Evolutionary conservation across 2,797 vertebrate species (phyloP).

Genomic region (Amazonetta brasiliensis): DNA sequence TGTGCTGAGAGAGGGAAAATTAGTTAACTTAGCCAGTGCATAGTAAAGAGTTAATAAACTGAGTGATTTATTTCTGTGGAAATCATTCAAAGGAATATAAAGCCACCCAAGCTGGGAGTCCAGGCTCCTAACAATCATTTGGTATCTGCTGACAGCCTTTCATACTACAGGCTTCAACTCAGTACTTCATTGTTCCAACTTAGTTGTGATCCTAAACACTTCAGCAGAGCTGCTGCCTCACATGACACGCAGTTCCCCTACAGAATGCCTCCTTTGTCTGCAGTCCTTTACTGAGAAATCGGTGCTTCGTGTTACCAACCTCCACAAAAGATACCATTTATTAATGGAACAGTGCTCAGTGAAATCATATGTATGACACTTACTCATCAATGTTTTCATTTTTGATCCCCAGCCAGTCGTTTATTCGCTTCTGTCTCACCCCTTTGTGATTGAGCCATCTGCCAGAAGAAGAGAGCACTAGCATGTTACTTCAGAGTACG

Average conservation of each 20-base stretch:
- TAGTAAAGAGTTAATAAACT: neutral
- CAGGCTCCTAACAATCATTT: neutral
- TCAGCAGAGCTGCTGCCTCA: neutral
- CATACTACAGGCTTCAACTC: neutral
- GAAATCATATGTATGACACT: constrained; percentile 74
- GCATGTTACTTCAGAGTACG: neutral
- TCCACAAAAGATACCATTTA: neutral
- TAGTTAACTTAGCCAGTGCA: neutral
- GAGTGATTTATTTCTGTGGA: neutral
- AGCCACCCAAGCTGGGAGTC: neutral
- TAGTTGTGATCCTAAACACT: neutral
- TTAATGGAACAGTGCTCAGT: neutral
- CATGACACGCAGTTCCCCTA: neutral
- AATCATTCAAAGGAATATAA: neutral
- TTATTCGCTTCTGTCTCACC: constrained; percentile 95
- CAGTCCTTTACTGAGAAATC: neutral
- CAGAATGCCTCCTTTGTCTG: neutral
- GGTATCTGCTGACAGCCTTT: neutral
- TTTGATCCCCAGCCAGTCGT: constrained; percentile 95
- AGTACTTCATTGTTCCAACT: neutral
- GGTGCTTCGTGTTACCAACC: neutral
- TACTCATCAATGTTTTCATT: constrained; percentile 93
- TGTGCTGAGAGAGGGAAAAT: constrained; percentile 74
- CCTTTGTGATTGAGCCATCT: constrained; percentile 99
- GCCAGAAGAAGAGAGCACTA: constrained; percentile 60